Evolutionary conservation across 2,797 vertebrate species (phyloP), one percentile per base, ranked within the genome.

Genomic region (Myiotriccus ornatus): DNA sequence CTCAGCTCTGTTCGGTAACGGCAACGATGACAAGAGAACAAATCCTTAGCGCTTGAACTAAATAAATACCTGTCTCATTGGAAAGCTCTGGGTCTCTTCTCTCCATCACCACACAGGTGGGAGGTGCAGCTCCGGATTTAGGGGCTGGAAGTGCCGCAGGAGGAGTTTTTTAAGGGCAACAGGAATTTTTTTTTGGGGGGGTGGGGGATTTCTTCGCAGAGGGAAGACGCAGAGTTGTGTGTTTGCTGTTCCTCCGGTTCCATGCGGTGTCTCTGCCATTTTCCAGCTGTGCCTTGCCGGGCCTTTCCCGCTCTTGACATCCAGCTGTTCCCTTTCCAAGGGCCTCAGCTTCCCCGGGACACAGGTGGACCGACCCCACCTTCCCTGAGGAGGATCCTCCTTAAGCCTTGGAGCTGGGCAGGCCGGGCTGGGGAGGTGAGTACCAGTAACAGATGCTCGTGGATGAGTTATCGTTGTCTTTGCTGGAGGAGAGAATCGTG

Each of bases 31-130:
- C 68, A 14, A 65, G 55, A 90, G 87, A 28, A 67, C 62, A 30
- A 57, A 90, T 78, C 87, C 87, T 63, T 91, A 95, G 95, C 56
- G 93, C 95, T 95, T 94, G 84, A 95, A 87, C 92, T 84, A 65
- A 96, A 95, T 96, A 94, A 96, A 96, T 90, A 89, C 93, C 94
- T 95, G 94, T 95, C 94, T 94, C 94, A 68, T 94, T 96, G 96
- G 96, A 90, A 96, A 35, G 82, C 85, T 95, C 83, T 88, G 92
- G 34, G 23, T 92, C 91, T 94, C 69, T 83, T 89, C 91, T 96
- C 89, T 93, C 55, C 91, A 46, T 25, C 47, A 9, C n/a, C 50
- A 39, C 1, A 1, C 59, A 60, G 86, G 53, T 1, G 28, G 13
- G 9, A 7, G 85, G 59, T 14, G 57, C 73, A 39, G 87, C 49